Conservation (phyloP, 1,140 invertebrate species). For the Idris sp. region DNA sequence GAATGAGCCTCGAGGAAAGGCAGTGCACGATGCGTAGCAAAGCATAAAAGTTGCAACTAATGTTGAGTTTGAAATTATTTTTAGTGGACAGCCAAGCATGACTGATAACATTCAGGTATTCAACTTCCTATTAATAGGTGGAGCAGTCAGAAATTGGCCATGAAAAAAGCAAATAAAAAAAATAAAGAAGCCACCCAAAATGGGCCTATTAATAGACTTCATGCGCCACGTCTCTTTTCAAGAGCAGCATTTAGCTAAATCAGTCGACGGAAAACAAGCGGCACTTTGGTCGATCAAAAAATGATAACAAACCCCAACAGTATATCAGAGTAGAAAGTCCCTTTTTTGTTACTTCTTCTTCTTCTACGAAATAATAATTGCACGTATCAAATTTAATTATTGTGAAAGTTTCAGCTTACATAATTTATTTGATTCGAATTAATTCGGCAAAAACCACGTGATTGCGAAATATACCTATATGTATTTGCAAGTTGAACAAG, state of each 20-base stretch:
- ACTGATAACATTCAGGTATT: conserved; percentile 55
- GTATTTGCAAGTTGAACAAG: conserved; percentile 29
- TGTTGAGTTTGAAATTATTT: conserved; percentile 54
- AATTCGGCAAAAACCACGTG: conserved; percentile 5
- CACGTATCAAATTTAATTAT: too few species aligned
- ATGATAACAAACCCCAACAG: neutral
- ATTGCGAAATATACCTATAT: conserved; percentile 34
- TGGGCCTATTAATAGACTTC: conserved; percentile 42
- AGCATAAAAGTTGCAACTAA: conserved; percentile 40
- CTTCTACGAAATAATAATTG: too few species aligned
- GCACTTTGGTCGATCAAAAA: neutral
- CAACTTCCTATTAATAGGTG: conserved; percentile 53
- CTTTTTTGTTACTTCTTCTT: too few species aligned
- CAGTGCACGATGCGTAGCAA: conserved; percentile 45
- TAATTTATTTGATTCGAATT: too few species aligned
- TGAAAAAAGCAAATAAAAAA: conserved; percentile 46
- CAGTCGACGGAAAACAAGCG: conserved; percentile 15
- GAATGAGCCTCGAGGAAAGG: conserved; percentile 50
- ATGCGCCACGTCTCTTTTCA: conserved; percentile 13
- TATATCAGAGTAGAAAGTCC: conserved; percentile 10
- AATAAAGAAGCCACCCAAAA: conserved; percentile 3
- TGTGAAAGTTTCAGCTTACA: too few species aligned
- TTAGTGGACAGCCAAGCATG: conserved; percentile 44
- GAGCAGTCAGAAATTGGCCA: conserved; percentile 45
- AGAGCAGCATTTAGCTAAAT: conserved; percentile 15